Evolutionary conservation across 2,113 vertebrate species (phyloP).

Genomic region (Neogobius melanostomus): DNA sequence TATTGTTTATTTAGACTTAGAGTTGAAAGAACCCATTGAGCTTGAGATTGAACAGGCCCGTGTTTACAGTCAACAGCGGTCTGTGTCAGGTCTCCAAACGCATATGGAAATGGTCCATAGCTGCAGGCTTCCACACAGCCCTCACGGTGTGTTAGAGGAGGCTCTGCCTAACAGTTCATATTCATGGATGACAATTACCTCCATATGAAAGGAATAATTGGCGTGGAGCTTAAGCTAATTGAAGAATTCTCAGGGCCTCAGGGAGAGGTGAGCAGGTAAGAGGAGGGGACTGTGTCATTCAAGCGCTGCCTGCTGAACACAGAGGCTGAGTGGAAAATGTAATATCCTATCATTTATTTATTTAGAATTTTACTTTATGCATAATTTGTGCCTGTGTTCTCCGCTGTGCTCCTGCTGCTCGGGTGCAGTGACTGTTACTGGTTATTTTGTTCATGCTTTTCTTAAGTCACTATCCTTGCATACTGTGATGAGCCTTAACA

Average conservation of each 20-base stretch:
- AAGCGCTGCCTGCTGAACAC: not conserved
- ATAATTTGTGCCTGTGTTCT: too few species aligned
- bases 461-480: too few species aligned
- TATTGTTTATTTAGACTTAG: not conserved
- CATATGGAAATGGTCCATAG: constrained; percentile 75
- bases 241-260: constrained; percentile 59
- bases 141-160: constrained; percentile 63
- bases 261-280: constrained; percentile 48
- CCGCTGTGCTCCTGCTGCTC: too few species aligned
- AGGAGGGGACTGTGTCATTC: constrained; percentile 38
- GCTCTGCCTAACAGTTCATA: constrained; percentile 73
- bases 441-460: too few species aligned
- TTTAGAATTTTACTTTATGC: not conserved
- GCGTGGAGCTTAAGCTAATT: constrained; percentile 70
- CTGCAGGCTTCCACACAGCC: constrained; percentile 51
- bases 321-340: not conserved
- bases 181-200: constrained; percentile 73
- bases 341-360: too few species aligned
- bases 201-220: constrained; percentile 75
- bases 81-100: constrained; percentile 58
- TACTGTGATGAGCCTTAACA: too few species aligned
- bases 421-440: too few species aligned
- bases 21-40: constrained; percentile 26
- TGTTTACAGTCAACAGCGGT: constrained; percentile 64
- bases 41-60: constrained; percentile 3